Conservation (phyloP, 2,888 invertebrate genomes). For the Litoditis marina region DNA sequence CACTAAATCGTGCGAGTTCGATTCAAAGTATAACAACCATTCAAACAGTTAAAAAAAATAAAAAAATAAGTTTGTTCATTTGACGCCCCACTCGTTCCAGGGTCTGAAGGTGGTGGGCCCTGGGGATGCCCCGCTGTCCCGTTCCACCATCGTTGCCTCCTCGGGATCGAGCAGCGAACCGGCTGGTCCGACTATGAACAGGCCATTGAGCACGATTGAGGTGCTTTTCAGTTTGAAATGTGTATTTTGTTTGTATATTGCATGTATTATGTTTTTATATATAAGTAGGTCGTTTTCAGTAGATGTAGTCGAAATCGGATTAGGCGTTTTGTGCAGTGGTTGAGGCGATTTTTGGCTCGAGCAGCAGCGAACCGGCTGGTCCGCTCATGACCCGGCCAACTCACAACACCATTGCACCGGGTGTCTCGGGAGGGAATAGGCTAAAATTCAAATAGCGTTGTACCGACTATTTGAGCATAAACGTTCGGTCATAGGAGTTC, state of each 20-base stretch:
- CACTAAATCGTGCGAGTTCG: no score
- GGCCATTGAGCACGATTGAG: constrained; percentile 16
- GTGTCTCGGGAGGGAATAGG: neutral
- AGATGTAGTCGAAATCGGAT: no score
- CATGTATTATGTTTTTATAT: neutral
- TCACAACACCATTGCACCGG: no score
- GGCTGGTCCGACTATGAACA: neutral
- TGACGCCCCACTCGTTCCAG: neutral
- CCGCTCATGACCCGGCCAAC: no score
- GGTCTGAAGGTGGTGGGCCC: constrained; percentile 10
- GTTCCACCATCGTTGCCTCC: constrained; percentile 16
- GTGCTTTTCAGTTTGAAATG: neutral
- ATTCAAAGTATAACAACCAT: no score
- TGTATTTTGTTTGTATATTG: no score
- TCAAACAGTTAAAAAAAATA: no score
- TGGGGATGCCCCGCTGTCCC: constrained; percentile 15
- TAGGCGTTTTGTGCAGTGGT: no score
- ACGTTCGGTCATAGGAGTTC: constrained; percentile 1
- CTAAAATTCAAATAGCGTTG: neutral
- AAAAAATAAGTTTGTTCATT: no score
- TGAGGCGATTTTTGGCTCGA: no score
- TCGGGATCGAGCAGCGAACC: constrained; percentile 1
- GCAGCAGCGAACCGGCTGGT: no score
- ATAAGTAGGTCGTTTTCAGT: neutral
- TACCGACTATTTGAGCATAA: neutral